Evolutionary conservation across 2,797 vertebrate genomes (phyloP), one percentile per base, ranked within the genome.

Genomic region (Cyclura pinguis): DNA sequence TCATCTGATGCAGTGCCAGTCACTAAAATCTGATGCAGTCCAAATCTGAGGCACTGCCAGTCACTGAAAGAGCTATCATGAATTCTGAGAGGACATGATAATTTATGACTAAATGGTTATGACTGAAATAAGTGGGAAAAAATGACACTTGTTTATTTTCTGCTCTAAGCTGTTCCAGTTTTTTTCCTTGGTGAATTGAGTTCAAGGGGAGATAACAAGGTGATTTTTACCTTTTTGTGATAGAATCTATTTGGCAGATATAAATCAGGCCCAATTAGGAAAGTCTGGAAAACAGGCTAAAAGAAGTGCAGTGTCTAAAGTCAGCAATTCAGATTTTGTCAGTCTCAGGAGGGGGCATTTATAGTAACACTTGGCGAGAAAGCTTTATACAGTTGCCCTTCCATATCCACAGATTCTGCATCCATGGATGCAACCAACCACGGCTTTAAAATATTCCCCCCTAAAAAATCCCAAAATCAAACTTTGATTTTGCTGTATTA

Each of bases 251-350:
- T 55, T 47, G 42, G 14, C 42, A 72, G 16, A 81, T 81, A 55
- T n/a, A 57, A 81, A 42, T 80, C 14, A n/a, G 50, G 5, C 13
- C 78, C 55, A 50, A 47, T 50, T 47, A 85, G 14, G 29, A 50
- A 72, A 72, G 16, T 35, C 1, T 47, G 8, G 6, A 67, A 57
- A 88, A 64, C 0, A 91, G 18, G 8, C 73, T 0, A 0, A 1
- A 52, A 10, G 64, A 42, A 0, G 12, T 35, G 72, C 22, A 2
- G 42, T 9, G 6, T 16, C 38, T 83, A 47, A 18, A 76, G 57
- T 3, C n/a, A 72, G 13, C 76, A n/a, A n/a, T 38, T 87, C 50
- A 67, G 59, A 90, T 32, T 3, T 73, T 64, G 29, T 67, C 42
- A 14, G 57, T 16, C 1, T 9, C 4, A 86, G 69, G 42, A 6